phyloP scores from a whole-genome alignment of 2,797 vertebrate genomes.

The Cynopterus sphinx region DNA sequence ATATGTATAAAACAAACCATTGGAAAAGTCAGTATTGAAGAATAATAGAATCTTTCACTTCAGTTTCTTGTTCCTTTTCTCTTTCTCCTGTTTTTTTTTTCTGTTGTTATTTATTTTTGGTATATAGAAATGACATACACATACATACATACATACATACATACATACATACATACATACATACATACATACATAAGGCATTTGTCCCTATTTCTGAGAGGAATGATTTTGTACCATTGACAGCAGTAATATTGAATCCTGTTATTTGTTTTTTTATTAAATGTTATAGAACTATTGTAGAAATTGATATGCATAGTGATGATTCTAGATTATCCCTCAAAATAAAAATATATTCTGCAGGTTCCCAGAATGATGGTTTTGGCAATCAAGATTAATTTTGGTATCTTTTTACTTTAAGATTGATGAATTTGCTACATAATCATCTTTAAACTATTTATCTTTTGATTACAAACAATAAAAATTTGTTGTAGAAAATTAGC shows the following conservation, averaged over 20 bases:
- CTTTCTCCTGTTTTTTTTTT: not conserved
- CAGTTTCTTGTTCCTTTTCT: not conserved
- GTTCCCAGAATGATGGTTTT: not conserved
- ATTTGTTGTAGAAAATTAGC: slow-evolving; percentile 4
- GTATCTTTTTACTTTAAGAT: not conserved
- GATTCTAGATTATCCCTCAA: not conserved
- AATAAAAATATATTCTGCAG: not conserved
- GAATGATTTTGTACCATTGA: not conserved
- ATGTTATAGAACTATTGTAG: not conserved
- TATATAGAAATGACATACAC: not conserved
- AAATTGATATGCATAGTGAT: not conserved
- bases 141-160: not conserved
- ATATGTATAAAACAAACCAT: not conserved
- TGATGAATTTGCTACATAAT: not conserved
- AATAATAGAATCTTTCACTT: not conserved
- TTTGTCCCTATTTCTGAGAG: slow-evolving; percentile 54
- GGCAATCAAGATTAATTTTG: not conserved
- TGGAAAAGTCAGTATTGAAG: not conserved
- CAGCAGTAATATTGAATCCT: not conserved
- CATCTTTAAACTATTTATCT: slow-evolving; percentile 2
- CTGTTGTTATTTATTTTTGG: not conserved
- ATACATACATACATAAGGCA: not conserved
- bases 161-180: no score
- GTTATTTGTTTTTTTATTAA: slow-evolving; percentile 30
- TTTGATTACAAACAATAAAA: slow-evolving; percentile 29